Evolutionary conservation across 2,888 invertebrate genomes (phyloP).

Genomic region (Cephus nigrinus): DNA sequence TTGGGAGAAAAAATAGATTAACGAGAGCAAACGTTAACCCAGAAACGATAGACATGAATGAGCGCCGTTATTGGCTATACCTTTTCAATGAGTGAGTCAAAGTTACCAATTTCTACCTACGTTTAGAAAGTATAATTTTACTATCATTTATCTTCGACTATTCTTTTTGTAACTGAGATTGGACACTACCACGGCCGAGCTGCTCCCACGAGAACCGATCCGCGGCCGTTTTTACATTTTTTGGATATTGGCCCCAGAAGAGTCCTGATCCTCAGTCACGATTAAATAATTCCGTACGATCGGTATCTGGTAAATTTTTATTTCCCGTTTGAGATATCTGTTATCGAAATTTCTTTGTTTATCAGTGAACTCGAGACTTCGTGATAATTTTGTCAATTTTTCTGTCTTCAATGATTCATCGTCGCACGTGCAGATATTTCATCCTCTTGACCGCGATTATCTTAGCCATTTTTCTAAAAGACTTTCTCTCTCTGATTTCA

Average conservation of each 20-base stretch:
- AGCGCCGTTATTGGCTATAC: slow-evolving; percentile 43
- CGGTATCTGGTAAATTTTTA: not conserved
- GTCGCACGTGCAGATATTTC: not conserved
- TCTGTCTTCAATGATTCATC: not conserved
- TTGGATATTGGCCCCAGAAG: not conserved
- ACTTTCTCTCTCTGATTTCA: not conserved
- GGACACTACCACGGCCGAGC: slow-evolving; percentile 52
- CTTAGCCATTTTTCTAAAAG: not conserved
- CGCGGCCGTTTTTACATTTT: slow-evolving; percentile 25
- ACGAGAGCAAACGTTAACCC: slow-evolving; percentile 45
- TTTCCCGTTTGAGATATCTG: not conserved
- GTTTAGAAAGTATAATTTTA: slow-evolving; percentile 60
- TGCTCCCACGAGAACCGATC: slow-evolving; percentile 31
- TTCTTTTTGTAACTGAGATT: slow-evolving; percentile 64
- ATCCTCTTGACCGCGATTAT: not conserved
- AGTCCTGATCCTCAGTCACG: not conserved
- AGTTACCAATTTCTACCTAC: slow-evolving; percentile 65
- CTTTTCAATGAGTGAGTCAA: slow-evolving; percentile 65
- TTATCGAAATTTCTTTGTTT: not conserved
- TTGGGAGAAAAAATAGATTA: not conserved
- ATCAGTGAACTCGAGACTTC: not conserved
- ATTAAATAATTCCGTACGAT: not conserved
- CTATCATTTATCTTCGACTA: slow-evolving; percentile 62
- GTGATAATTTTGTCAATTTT: not conserved
- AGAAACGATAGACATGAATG: slow-evolving; percentile 56